These are phyloP conservation scores for Sus cebifrons DNA, from an alignment of 2,797 vertebrate species.

Conservation along the genomic window DNA sequence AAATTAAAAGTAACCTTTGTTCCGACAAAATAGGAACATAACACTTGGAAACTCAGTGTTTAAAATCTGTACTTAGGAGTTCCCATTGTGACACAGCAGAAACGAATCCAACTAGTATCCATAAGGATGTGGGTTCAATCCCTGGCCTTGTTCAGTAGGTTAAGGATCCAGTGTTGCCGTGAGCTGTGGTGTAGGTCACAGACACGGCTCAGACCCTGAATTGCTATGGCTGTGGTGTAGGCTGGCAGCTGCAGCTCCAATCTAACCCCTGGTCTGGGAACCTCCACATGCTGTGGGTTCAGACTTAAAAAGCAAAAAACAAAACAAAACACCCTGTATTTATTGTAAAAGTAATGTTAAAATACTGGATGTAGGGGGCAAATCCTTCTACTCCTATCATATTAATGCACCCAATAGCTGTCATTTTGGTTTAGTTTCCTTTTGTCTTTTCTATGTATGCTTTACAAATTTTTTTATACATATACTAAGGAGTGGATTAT, in stretches of 20 bases:
- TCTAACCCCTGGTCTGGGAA: too few species aligned
- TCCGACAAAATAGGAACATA: not conserved
- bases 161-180: too few species aligned
- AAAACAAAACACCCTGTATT: not conserved
- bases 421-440: slow-evolving; percentile 28
- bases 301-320: too few species aligned
- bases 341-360: slow-evolving; percentile 16
- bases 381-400: not conserved
- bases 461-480: not conserved
- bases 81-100: too few species aligned
- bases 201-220: too few species aligned
- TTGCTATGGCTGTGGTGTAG: too few species aligned
- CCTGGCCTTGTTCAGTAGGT: too few species aligned
- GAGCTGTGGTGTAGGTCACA: too few species aligned
- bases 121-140: too few species aligned
- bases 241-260: too few species aligned
- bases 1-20: slow-evolving; percentile 62
- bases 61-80: not conserved
- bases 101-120: too few species aligned
- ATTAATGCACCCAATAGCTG: not conserved
- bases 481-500: not conserved
- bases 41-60: slow-evolving; percentile 42
- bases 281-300: too few species aligned
- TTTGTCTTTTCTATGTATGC: slow-evolving; percentile 20
- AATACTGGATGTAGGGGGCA: not conserved